Conservation (phyloP, 2,113 vertebrate genomes). For the Rhegmatorhina hoffmannsi region DNA sequence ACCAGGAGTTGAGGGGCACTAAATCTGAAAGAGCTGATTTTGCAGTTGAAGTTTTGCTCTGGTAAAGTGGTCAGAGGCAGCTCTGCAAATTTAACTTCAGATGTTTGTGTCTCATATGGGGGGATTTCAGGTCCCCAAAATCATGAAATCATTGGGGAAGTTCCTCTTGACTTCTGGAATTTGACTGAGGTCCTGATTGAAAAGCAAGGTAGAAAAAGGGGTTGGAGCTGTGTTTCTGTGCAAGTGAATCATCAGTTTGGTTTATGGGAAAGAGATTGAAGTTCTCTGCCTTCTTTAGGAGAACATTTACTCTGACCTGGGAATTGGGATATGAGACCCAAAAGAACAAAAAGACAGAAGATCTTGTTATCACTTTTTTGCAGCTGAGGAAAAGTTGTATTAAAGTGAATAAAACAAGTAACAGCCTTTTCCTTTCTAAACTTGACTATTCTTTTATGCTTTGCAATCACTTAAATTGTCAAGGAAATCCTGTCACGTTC, state of each 20-base stretch:
- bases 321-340: neutral
- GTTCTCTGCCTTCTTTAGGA: neutral
- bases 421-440: neutral
- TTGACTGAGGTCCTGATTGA: neutral
- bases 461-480: neutral
- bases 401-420: neutral
- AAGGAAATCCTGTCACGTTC: neutral
- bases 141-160: neutral
- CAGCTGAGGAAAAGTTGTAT: neutral
- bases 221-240: neutral
- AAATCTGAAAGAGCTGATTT: neutral
- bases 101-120: neutral
- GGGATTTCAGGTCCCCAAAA: neutral
- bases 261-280: neutral
- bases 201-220: neutral
- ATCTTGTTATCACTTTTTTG: neutral
- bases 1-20: neutral
- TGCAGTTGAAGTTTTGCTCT: neutral
- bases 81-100: neutral
- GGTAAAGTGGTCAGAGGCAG: neutral
- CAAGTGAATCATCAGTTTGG: neutral
- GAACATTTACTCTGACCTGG: neutral
- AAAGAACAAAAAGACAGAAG: neutral
- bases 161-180: neutral
- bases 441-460: neutral